Base-by-base conservation (phyloP, 2,888 invertebrate genomes). In the Caenorhabditis virilis region DNA sequence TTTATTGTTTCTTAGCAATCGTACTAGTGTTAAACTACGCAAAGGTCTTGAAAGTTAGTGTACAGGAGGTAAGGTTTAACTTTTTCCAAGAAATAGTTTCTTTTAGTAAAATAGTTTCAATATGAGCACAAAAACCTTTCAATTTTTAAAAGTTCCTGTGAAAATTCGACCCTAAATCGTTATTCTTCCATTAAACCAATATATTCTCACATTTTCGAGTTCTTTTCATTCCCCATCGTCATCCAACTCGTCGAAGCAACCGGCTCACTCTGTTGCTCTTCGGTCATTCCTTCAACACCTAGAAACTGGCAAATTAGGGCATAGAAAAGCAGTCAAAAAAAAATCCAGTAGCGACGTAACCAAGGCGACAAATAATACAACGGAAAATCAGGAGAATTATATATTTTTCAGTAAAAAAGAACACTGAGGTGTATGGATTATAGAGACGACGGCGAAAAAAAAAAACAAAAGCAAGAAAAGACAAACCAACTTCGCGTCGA, bases 191-290 rank as follows among this genome's bases (percentile, higher is more conserved):
- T 13, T 9, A 30, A 30, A 30, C 30, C 6, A 30, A 30, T 30
- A 6, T 9, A 30, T 30, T 9, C 6, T 30, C 30, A 30, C 30
- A 30, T 13, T 30, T 30, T 9, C 30, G 13, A 30, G 13, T 30
- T 30, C 13, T 30, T 6, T 9, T 30, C 7, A 6, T 30, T 30
- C 30, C 13, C 30, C 13, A 13, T 30, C 30, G 13, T 9, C 39
- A 22, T 23, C 22, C 61, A 39, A 51, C 61, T 61, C 46, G 61
- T 61, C 35, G 55, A 47, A n/a, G 61, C 47, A 45, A 23, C 23
- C 43, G 52, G 45, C 54, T 61, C 55, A n/a, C n/a, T n/a, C n/a
- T n/a, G n/a, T n/a, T n/a, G n/a, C 55, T 62, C 61, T 23, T 62
- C 52, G 25, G 56, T 62, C 61, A 56, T 62, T 20, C 35, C 30